Conservation (phyloP, 2,888 invertebrate genomes). For the Napeogenes sylphis region DNA sequence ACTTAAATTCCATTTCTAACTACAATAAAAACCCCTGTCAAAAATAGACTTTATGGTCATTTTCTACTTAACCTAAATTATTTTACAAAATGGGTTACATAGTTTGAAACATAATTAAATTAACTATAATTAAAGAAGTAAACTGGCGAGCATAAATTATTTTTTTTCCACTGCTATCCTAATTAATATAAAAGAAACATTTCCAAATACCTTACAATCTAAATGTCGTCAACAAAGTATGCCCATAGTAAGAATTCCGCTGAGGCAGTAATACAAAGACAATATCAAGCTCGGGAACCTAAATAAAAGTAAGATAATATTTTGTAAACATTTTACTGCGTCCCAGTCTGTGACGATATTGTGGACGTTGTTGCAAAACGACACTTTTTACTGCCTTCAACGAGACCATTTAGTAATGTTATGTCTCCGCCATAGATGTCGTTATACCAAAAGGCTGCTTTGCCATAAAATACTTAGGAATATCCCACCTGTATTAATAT, state of each 20-base stretch:
- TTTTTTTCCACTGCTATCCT: not conserved
- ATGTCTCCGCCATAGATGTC: slow-evolving; percentile 35
- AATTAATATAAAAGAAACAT: not conserved
- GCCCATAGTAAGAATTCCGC: slow-evolving; percentile 6
- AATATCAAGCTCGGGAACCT: slow-evolving; percentile 57
- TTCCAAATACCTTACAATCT: not conserved
- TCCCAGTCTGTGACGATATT: slow-evolving; percentile 71
- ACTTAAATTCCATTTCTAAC: too few relatives aligned
- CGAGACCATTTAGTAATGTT: slow-evolving; percentile 53
- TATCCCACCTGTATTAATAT: slow-evolving; percentile 23
- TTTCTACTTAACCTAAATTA: too few relatives aligned
- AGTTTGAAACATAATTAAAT: too few relatives aligned
- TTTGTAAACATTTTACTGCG: slow-evolving; percentile 75
- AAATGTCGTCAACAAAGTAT: slow-evolving; percentile 6
- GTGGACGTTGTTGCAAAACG: slow-evolving; percentile 66
- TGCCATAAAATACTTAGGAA: slow-evolving; percentile 26
- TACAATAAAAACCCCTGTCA: too few relatives aligned
- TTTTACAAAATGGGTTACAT: too few relatives aligned
- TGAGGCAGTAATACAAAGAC: slow-evolving; percentile 51
- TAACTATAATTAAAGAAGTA: too few relatives aligned
- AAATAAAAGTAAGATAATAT: slow-evolving; percentile 62
- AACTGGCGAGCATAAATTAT: not conserved
- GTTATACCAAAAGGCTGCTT: slow-evolving; percentile 24
- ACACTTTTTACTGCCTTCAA: slow-evolving; percentile 68
- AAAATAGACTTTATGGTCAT: too few relatives aligned